Percentiles rank a stretch among this genome's conserved stretches.
Evolutionary conservation across 2,888 invertebrate species (phyloP).

Genomic region (Conomelus anceps): DNA sequence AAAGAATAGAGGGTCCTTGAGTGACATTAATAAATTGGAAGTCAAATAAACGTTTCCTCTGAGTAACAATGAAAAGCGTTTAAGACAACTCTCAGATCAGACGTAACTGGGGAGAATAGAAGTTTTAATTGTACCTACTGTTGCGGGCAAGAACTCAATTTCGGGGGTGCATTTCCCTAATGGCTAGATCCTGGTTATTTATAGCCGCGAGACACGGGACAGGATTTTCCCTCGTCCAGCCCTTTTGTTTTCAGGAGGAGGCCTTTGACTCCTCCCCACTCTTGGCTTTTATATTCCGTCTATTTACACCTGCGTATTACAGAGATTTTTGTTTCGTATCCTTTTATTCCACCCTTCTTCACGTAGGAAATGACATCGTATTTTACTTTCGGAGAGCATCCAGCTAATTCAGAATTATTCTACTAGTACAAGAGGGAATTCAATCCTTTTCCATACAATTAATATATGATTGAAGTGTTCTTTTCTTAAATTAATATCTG

Average conservation of each 20-base stretch:
- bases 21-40: background rate
- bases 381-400: background rate
- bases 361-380: background rate
- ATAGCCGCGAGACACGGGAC: background rate
- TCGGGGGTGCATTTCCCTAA: constrained; percentile 12
- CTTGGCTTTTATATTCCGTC: background rate
- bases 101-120: background rate
- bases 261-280: background rate
- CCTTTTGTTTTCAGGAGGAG: background rate
- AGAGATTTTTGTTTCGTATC: background rate
- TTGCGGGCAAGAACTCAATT: constrained; percentile 12
- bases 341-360: background rate
- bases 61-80: background rate
- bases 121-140: constrained; percentile 6
- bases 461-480: background rate
- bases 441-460: background rate
- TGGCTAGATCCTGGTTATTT: background rate
- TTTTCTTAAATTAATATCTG: background rate
- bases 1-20: background rate
- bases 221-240: background rate
- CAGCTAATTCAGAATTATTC: background rate
- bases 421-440: background rate
- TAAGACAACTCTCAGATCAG: background rate
- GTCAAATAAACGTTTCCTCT: background rate
- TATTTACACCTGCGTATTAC: background rate